Base-by-base conservation (phyloP, 2,113 vertebrate genomes). In the Brachyhypopomus gauderio region DNA sequence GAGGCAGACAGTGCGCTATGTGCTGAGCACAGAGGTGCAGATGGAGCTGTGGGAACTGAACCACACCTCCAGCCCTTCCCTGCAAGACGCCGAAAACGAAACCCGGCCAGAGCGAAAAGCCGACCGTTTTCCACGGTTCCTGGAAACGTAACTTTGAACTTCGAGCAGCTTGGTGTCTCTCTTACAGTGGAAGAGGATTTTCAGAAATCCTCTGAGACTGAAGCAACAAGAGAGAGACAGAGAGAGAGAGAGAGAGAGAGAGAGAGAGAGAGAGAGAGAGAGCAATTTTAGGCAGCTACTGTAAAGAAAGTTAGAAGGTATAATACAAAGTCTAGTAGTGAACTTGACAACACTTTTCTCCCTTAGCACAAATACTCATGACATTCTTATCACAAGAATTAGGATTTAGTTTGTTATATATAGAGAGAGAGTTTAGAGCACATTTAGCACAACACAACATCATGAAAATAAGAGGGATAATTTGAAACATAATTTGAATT, bases 81-180 rank as follows among this genome's bases (percentile, higher is more conserved):
- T 74, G 75, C 79, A 78, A 75, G 79, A 81, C 75, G 41, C 79
- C 78, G 83, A 85, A 78, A 81, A 79, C 83, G 81, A 74, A 77
- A 84, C 83, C 78, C 60, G 9, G 62, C 75, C 78, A 59, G 63
- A 67, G 17, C 78, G 70, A 84, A 72, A 80, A 74, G 79, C 78
- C 77, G 38, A 58, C 64, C n/a, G 25, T 78, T 67, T 78, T 78
- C 63, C 73, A 77, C 58, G 62, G 60, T 85, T 85, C 79, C 70
- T 74, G 74, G 83, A 85, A 85, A 74, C 14, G 25, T 2, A 25
- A 69, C 83, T 84, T 80, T 81, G 83, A 85, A 81, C 83, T 78
- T 84, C 62, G 12, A 25, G 23, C 73, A 63, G 36, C 63, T 58
- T 55, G 71, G 69, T 38, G 9, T 14, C 52, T 73, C 75, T 60